Evolutionary conservation across 2,797 vertebrate genomes (phyloP).

Genomic region (Spinibarbus caldwelli): DNA sequence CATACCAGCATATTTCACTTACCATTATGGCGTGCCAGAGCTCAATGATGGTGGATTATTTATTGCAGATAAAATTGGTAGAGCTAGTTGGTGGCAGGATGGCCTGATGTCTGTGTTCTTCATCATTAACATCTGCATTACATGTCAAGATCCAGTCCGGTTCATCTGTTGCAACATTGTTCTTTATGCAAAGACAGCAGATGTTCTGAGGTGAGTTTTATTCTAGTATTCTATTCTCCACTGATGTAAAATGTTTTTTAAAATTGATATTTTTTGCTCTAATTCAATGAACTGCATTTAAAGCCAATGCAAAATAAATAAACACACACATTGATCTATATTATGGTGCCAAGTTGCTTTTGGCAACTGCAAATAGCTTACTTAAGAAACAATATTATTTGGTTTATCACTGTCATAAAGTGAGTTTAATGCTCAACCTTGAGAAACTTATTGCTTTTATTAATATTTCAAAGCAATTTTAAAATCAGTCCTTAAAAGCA

Average conservation of each 20-base stretch:
- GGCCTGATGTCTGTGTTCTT: constrained; percentile 98
- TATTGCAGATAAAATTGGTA: constrained; percentile 99
- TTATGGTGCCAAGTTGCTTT: not conserved
- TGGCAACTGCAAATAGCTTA: not conserved
- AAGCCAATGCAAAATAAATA: not conserved
- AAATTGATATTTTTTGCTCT: not conserved
- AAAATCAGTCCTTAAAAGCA: not conserved
- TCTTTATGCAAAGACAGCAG: not conserved
- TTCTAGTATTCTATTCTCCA: not conserved
- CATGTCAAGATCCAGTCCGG: constrained; percentile 76
- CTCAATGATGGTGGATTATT: constrained; percentile 99
- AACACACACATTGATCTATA: not conserved
- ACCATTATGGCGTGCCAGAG: constrained; percentile 99
- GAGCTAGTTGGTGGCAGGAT: constrained; percentile 96
- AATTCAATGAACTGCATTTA: not conserved
- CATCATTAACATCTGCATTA: constrained; percentile 96
- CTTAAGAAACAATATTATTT: not conserved
- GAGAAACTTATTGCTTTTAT: not conserved
- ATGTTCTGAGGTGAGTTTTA: not conserved
- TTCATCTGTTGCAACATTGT: not conserved
- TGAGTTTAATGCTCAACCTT: not conserved
- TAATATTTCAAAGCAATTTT: not conserved
- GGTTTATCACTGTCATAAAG: not conserved
- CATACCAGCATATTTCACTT: constrained; percentile 99
- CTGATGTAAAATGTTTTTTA: not conserved